Evolutionary conservation across 37 sponge, comb jelly and placozoan genomes (phyloP).

Genomic region (Haliclona indistincta): DNA sequence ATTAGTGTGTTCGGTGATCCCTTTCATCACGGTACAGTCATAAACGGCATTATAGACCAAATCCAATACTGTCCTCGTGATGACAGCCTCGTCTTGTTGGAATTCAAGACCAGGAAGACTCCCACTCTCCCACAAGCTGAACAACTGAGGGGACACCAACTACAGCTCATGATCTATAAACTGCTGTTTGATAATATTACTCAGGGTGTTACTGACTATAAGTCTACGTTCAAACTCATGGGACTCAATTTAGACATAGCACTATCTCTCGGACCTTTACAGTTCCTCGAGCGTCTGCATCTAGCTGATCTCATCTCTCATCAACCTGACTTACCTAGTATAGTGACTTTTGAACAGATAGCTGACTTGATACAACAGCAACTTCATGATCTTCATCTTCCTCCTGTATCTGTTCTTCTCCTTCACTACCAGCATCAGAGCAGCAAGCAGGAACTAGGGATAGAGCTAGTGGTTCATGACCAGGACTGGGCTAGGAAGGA

Average conservation of each 20-base stretch:
- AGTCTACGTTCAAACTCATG: slow-evolving; percentile 5
- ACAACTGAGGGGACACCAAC: slow-evolving; percentile 18
- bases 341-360: slow-evolving; percentile 23
- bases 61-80: slow-evolving; percentile 24
- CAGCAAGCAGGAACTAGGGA: slow-evolving; percentile 23
- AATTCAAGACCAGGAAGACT: slow-evolving; percentile 42
- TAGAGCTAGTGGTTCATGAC: slow-evolving; percentile 25
- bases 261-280: slow-evolving; percentile 1
- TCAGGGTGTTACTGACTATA: slow-evolving; percentile 15
- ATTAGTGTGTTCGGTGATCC: slow-evolving; percentile 42
- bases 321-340: background rate
- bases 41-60: slow-evolving; percentile 50
- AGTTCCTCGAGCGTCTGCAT: background rate
- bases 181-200: slow-evolving; percentile 33
- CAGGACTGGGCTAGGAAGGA: slow-evolving; percentile 13
- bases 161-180: slow-evolving; percentile 61
- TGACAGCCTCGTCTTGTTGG: slow-evolving; percentile 11
- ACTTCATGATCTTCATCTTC: slow-evolving; percentile 29
- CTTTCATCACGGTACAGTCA: slow-evolving; percentile 14
- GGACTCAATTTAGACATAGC: background rate
- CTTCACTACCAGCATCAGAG: slow-evolving; percentile 40
- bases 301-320: background rate
- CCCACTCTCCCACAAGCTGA: slow-evolving; percentile 10
- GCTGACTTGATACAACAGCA: slow-evolving; percentile 3
- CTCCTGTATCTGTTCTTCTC: slow-evolving; percentile 26